Conservation (phyloP, 1,140 invertebrate genomes). For the Neomicropteryx cornuta region DNA sequence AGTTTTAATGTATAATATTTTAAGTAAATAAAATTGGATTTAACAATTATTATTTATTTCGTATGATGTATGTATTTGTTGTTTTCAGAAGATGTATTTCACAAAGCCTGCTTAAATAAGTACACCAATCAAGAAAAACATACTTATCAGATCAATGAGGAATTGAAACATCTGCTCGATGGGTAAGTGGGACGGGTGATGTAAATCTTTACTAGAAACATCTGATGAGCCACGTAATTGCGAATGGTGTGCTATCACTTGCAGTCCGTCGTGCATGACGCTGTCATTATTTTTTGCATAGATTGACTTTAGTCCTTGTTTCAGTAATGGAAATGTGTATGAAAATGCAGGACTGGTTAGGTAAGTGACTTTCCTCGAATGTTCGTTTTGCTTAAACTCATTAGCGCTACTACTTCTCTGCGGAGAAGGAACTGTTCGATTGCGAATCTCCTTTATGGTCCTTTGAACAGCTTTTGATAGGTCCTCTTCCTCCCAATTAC, state of each 20-base stretch:
- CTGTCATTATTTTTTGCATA: constrained; percentile 40
- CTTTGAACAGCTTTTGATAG: constrained; percentile 47
- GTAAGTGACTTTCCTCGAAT: constrained; percentile 21
- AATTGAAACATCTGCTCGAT: constrained; percentile 69
- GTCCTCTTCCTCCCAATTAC: constrained; percentile 66
- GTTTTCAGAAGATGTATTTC: not conserved
- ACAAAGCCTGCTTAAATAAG: constrained; percentile 3
- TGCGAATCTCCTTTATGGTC: constrained; percentile 49
- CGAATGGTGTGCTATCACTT: constrained; percentile 62
- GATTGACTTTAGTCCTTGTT: constrained; percentile 45
- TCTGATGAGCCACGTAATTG: constrained; percentile 42
- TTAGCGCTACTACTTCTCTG: constrained; percentile 10
- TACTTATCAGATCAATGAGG: constrained; percentile 69
- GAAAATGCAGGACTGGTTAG: constrained; percentile 67
- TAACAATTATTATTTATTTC: constrained; percentile 1
- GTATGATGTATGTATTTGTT: not conserved
- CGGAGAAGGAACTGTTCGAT: too few species aligned
- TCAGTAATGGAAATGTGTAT: constrained; percentile 73
- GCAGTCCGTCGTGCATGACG: constrained; percentile 49
- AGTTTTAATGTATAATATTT: too few species aligned
- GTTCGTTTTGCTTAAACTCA: constrained; percentile 10
- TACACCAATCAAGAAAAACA: constrained; percentile 17
- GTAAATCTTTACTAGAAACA: constrained; percentile 36
- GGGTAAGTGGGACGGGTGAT: constrained; percentile 68
- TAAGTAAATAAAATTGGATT: constrained; percentile 8